phyloP scores from a whole-genome alignment of 1,140 invertebrate genomes.

The Magallana angulata region DNA sequence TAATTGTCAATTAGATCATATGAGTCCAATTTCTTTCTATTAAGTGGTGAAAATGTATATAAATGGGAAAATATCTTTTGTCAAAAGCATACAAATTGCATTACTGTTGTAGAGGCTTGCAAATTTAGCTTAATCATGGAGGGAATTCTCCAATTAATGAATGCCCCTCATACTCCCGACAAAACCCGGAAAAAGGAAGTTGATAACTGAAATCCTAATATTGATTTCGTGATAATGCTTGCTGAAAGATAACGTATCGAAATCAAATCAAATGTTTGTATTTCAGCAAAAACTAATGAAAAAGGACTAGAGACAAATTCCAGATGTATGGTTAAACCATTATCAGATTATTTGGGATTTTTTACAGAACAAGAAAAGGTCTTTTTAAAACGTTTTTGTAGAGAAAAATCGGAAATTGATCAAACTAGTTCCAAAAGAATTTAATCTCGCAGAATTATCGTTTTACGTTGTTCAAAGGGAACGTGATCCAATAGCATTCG shows the following conservation, averaged over 20 bases:
- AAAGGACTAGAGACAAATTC: neutral
- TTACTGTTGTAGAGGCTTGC: neutral
- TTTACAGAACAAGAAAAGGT: neutral
- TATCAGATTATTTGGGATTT: slow-evolving; percentile 18
- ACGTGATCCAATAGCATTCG: too few relatives aligned
- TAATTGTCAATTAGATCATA: neutral
- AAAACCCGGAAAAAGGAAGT: neutral
- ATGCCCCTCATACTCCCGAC: neutral
- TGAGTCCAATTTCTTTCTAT: neutral
- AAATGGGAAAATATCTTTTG: neutral
- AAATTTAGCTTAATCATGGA: neutral
- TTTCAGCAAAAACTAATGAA: neutral
- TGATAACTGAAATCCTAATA: neutral
- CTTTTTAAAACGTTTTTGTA: neutral
- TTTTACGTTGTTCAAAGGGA: too few relatives aligned
- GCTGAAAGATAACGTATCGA: slow-evolving; percentile 13
- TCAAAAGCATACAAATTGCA: neutral
- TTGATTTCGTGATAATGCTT: neutral
- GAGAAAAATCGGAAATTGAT: slow-evolving; percentile 4
- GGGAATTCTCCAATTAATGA: neutral
- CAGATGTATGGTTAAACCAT: slow-evolving; percentile 5
- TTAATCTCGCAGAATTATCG: too few relatives aligned
- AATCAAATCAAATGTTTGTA: slow-evolving; percentile 29
- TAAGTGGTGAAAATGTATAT: neutral
- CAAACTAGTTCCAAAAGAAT: neutral